phyloP scores from a whole-genome alignment of 1,140 invertebrate species.

The Zaprionus vittiger region DNA sequence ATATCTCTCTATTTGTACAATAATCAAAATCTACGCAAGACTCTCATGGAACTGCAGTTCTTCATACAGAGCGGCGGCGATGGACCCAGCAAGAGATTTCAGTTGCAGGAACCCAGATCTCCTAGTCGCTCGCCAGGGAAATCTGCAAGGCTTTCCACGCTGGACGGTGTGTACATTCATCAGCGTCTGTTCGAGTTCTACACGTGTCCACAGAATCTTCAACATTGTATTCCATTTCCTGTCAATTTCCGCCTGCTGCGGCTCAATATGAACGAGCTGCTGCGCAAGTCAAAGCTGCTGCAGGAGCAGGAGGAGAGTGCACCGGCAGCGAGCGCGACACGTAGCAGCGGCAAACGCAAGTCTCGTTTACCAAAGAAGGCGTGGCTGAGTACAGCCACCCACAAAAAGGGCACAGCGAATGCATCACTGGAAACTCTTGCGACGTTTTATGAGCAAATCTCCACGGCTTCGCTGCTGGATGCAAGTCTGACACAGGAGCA shows the following conservation, averaged over 20 bases:
- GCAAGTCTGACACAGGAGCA: constrained; percentile 27
- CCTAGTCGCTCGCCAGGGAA: constrained; percentile 42
- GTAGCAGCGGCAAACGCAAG: constrained; percentile 59
- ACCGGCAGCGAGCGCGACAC: background rate
- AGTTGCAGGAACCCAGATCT: background rate
- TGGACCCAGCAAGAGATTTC: constrained; percentile 13
- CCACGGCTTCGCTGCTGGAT: constrained; percentile 65
- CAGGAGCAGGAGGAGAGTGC: constrained; percentile 12
- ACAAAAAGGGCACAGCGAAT: constrained; percentile 13
- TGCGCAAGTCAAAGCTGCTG: constrained; percentile 46
- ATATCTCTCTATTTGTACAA: constrained; percentile 85
- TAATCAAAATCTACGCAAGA: constrained; percentile 89
- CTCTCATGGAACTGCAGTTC: constrained; percentile 89
- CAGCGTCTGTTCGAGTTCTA: constrained; percentile 75
- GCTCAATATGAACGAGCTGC: constrained; percentile 67
- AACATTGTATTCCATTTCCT: constrained; percentile 72
- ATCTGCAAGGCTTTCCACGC: constrained; percentile 35
- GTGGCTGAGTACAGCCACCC: constrained; percentile 61
- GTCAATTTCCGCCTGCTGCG: constrained; percentile 71
- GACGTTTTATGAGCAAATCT: constrained; percentile 73
- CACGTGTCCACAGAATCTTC: constrained; percentile 65
- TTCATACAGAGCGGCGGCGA: constrained; percentile 85
- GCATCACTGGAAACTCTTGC: constrained; percentile 54
- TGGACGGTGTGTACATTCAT: constrained; percentile 63
- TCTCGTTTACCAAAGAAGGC: constrained; percentile 77